Conservation (phyloP, 2,797 vertebrate genomes). For the Chelon labrosus region DNA sequence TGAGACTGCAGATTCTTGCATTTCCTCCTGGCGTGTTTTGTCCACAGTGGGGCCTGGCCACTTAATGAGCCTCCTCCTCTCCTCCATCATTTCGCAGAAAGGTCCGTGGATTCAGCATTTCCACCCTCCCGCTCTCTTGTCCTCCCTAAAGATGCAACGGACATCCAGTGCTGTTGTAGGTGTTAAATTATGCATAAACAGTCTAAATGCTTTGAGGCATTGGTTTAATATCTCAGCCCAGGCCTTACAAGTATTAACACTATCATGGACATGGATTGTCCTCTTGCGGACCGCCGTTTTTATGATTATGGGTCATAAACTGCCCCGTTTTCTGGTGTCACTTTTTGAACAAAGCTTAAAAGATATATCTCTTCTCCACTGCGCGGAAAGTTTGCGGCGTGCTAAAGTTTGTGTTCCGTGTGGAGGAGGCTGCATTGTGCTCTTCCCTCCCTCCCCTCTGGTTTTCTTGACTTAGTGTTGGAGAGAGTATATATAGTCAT, state of each 20-base stretch:
- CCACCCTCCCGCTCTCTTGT: slow-evolving; percentile 69
- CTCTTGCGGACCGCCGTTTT: slow-evolving; percentile 75
- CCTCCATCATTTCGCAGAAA: slow-evolving; percentile 82
- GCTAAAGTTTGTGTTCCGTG: slow-evolving; percentile 48
- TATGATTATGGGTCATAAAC: slow-evolving; percentile 81
- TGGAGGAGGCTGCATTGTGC: slow-evolving; percentile 51
- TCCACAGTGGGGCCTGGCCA: slow-evolving; percentile 77
- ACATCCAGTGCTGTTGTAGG: slow-evolving; percentile 80
- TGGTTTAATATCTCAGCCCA: slow-evolving; percentile 84
- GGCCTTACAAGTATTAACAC: slow-evolving; percentile 75
- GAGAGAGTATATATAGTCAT: slow-evolving; percentile 77
- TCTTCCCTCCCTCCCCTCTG: slow-evolving; percentile 29
- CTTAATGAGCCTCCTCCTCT: slow-evolving; percentile 83
- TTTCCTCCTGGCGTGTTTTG: slow-evolving; percentile 74
- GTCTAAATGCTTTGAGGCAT: slow-evolving; percentile 87
- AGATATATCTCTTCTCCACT: slow-evolving; percentile 15
- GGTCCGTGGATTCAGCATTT: slow-evolving; percentile 83
- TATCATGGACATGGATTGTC: slow-evolving; percentile 71
- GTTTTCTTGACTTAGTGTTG: slow-evolving; percentile 70
- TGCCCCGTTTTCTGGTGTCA: slow-evolving; percentile 64
- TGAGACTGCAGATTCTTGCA: slow-evolving; percentile 68
- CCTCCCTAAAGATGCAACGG: slow-evolving; percentile 81
- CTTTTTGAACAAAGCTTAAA: slow-evolving; percentile 68
- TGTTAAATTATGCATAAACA: slow-evolving; percentile 87
- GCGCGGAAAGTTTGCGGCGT: slow-evolving; percentile 63